Conservation (phyloP, 64 coral and sea anemone genomes). For the Stichodactyla mertensii region DNA sequence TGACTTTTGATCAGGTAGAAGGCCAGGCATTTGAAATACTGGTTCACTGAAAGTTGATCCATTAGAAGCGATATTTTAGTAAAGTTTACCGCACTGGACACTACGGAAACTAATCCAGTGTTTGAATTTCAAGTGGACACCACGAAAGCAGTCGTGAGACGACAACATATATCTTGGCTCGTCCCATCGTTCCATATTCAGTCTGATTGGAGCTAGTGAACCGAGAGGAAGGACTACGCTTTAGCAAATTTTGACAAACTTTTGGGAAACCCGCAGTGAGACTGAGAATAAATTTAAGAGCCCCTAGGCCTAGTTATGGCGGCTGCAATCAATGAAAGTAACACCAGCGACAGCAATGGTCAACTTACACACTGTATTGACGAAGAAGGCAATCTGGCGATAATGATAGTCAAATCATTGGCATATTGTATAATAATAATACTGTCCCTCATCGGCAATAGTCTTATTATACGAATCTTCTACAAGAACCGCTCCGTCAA, state of each 20-base stretch:
- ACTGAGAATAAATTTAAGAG: neutral
- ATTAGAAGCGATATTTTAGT: neutral
- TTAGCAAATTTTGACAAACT: neutral
- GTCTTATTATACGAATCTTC: neutral
- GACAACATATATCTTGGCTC: neutral
- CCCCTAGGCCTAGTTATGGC: neutral
- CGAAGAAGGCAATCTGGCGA: neutral
- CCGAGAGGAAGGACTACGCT: neutral
- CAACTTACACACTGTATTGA: neutral
- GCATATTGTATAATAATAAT: slow-evolving; percentile 12
- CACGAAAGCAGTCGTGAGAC: neutral
- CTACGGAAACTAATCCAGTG: neutral
- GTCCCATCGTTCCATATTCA: neutral
- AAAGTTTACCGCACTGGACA: neutral
- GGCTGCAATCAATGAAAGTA: neutral
- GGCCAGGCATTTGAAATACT: neutral
- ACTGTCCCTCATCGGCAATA: slow-evolving; percentile 7
- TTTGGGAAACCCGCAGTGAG: neutral
- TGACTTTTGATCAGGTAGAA: neutral
- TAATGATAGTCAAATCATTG: slow-evolving; percentile 1
- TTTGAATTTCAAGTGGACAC: neutral
- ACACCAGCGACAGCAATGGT: neutral
- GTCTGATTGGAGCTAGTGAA: neutral
- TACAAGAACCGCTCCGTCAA: slow-evolving; percentile 16
- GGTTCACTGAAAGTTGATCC: neutral